Evolutionary conservation across 2,888 invertebrate genomes (phyloP), one percentile per base, ranked within the genome.

Genomic region (Pyrrhia umbra): DNA sequence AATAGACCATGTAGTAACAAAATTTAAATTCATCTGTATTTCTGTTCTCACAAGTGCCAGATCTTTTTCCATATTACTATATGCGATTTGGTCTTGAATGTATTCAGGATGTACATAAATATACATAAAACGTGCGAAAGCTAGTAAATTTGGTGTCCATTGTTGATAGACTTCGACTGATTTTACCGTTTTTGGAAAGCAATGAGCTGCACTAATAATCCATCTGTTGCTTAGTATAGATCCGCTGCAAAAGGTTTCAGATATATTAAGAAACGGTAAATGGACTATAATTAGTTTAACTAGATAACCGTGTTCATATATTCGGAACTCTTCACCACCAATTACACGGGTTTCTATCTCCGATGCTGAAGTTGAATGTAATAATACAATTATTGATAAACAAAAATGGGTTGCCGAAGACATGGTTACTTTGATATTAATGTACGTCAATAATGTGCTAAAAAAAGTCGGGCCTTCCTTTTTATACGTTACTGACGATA

Each of bases 131-230:
- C n/a, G n/a, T n/a, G n/a, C n/a, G n/a, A n/a, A 20, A 0, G 16
- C 30, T 34, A 49, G 1, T 8, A 8, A 3, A 34, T n/a, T 20
- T 20, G 0, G 0, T 8, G 9, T 18, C 6, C 18, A 21, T 15
- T 20, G 13, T 37, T 37, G 21, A n/a, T 20, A 10, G 1, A 34
- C 37, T 15, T 9, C 10, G 9, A 55, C 40, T 13, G 13, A 1
- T 5, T 0, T 6, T 5, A 8, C 13, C 8, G 16, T 3, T 1
- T 18, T 0, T 15, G 0, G 4, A 0, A 46, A 16, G n/a, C 64
- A 64, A 20, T 42, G 45, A 1, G 46, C 66, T 46, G 54, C 13
- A 10, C 23, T 42, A 15, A 64, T n/a, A 8, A 65, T 65, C 45
- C 66, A 64, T 30, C 16, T 3, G 15, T 30, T 9, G 15, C 16